Percentiles rank a stretch among this genome's conserved stretches.
phyloP scores from a whole-genome alignment of 2,888 invertebrate genomes.

The Drosophila leonis region DNA sequence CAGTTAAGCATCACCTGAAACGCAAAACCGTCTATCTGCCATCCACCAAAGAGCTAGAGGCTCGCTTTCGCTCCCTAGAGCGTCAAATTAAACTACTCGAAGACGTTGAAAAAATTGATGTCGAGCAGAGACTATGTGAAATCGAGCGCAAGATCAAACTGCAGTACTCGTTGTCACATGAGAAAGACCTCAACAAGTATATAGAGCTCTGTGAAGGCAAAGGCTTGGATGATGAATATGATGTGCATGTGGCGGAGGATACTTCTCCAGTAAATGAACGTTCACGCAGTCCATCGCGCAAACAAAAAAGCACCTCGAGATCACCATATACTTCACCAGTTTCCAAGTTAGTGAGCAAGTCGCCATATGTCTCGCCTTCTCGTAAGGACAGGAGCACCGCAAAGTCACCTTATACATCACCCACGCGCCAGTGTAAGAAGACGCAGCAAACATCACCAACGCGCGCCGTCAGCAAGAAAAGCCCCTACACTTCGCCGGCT shows the following conservation, averaged over 20 bases:
- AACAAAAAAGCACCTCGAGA: constrained; percentile 27
- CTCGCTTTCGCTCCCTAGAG: constrained; percentile 82
- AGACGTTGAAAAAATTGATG: constrained; percentile 83
- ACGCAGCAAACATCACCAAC: constrained; percentile 66
- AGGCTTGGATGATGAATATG: constrained; percentile 71
- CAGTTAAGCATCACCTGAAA: constrained; percentile 80
- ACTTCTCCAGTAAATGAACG: constrained; percentile 32
- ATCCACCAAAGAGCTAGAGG: constrained; percentile 83
- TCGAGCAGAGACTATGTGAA: constrained; percentile 78
- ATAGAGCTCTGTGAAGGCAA: constrained; percentile 82
- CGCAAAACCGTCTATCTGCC: constrained; percentile 81
- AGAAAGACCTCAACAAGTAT: constrained; percentile 79
- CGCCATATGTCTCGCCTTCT: constrained; percentile 67
- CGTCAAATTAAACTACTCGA: constrained; percentile 81
- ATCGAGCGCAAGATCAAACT: constrained; percentile 82
- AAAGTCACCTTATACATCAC: constrained; percentile 67
- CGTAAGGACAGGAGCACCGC: constrained; percentile 37
- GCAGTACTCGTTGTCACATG: constrained; percentile 82
- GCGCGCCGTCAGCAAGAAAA: constrained; percentile 43
- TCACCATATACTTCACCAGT: constrained; percentile 67
- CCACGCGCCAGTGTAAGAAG: constrained; percentile 53
- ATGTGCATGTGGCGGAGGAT: constrained; percentile 35
- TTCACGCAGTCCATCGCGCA: constrained; percentile 66
- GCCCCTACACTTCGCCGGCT: constrained; percentile 65
- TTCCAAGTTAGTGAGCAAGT: constrained; percentile 49